Percentiles rank a stretch among this genome's conserved stretches.
Evolutionary conservation across 2,888 invertebrate species (phyloP).

Genomic region (Hypercompe scribonia): DNA sequence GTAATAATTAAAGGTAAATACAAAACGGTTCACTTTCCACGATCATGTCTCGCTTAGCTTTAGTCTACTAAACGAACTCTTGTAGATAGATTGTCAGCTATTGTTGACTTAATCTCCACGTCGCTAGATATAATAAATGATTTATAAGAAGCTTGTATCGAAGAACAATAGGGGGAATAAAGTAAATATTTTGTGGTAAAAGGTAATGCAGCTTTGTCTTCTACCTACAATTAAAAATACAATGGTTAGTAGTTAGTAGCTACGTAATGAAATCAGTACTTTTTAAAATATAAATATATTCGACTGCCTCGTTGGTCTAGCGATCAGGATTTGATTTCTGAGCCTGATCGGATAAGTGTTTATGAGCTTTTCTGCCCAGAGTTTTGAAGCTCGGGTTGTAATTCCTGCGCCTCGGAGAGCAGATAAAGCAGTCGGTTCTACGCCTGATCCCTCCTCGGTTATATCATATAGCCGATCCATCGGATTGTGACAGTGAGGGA

Average conservation of each 20-base stretch:
- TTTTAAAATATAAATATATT: too few relatives aligned
- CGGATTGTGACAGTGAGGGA: too few relatives aligned
- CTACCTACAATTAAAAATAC: conserved; percentile 47
- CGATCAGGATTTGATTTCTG: too few relatives aligned
- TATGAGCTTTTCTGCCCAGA: too few relatives aligned
- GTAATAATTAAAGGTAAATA: conserved; percentile 86
- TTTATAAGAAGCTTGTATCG: conserved; percentile 70
- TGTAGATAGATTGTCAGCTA: conserved; percentile 82
- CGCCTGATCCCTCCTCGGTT: too few relatives aligned
- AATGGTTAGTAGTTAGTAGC: conserved; percentile 14
- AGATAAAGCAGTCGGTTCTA: too few relatives aligned
- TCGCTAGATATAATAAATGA: conserved; percentile 76
- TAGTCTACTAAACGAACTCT: conserved; percentile 80
- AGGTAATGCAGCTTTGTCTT: conserved; percentile 41
- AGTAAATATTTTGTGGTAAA: conserved; percentile 12
- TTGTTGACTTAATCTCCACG: conserved; percentile 82
- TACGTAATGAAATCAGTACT: too few relatives aligned
- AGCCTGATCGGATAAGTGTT: too few relatives aligned
- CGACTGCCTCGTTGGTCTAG: too few relatives aligned
- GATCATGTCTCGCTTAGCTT: conserved; percentile 71
- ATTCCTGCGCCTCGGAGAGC: too few relatives aligned
- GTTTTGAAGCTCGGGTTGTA: too few relatives aligned
- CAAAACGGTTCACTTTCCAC: conserved; percentile 79
- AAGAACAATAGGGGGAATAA: conserved; percentile 22
- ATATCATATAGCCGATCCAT: too few relatives aligned